Evolutionary conservation across 2,113 vertebrate species (phyloP).

Genomic region (Phyllostomus hastatus): DNA sequence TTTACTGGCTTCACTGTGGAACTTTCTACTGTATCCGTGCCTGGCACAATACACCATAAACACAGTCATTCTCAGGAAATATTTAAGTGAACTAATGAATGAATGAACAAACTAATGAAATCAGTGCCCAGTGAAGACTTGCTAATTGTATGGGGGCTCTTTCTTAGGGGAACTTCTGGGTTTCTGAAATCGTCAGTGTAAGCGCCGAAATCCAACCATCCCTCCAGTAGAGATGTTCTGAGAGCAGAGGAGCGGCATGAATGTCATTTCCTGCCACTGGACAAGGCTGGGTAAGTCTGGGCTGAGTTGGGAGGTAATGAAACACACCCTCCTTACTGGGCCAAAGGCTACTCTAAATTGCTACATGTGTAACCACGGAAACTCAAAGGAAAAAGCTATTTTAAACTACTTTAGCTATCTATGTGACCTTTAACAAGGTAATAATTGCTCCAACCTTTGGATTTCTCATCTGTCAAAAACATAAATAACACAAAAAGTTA

Average conservation of each 20-base stretch:
- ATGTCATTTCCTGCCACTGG: background rate
- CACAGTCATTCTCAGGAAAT: background rate
- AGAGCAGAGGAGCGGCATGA: background rate
- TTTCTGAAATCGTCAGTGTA: background rate
- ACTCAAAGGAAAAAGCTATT: background rate
- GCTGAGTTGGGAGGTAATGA: background rate
- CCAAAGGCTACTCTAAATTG: background rate
- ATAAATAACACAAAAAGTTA: background rate
- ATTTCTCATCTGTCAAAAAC: background rate
- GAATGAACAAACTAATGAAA: background rate
- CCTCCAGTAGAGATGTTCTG: background rate
- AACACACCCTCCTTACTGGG: background rate
- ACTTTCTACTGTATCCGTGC: background rate
- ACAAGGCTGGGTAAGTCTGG: background rate
- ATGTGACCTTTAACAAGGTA: constrained; percentile 10
- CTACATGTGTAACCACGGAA: background rate
- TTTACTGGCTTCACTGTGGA: background rate
- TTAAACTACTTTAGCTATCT: background rate
- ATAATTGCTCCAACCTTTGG: background rate
- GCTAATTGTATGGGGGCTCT: background rate
- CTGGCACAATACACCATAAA: background rate
- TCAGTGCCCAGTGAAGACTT: background rate
- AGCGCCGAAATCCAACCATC: background rate
- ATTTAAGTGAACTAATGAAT: background rate
- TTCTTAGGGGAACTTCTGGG: background rate